A percentile compares a stretch with the other conserved stretches of the same genome.
Evolutionary conservation across 1,140 invertebrate species (phyloP).

Genomic region (Ceratina australensis): DNA sequence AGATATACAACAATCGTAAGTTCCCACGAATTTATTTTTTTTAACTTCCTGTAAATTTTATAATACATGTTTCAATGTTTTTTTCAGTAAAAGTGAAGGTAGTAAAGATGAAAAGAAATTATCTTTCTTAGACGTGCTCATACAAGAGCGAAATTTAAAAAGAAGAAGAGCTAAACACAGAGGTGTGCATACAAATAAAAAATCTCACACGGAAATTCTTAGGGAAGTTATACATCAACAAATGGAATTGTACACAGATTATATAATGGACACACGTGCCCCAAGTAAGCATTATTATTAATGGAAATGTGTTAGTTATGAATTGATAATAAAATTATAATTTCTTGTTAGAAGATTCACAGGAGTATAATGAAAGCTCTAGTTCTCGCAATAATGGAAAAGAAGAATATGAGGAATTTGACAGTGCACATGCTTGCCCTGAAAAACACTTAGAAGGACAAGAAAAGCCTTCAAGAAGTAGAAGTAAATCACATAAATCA

Average conservation of each 20-base stretch:
- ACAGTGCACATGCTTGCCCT: constrained; percentile 7
- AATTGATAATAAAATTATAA: not conserved
- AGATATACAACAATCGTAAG: constrained; percentile 72
- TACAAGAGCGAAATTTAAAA: constrained; percentile 83
- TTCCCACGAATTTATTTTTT: constrained; percentile 27
- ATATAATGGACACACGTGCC: constrained; percentile 50
- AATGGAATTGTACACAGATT: constrained; percentile 77
- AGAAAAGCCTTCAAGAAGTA: constrained; percentile 25
- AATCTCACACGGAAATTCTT: constrained; percentile 83
- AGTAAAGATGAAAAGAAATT: constrained; percentile 56
- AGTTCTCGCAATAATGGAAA: constrained; percentile 10
- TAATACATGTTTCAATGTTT: not conserved
- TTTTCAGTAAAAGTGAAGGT: constrained; percentile 58
- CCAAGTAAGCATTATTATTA: not conserved
- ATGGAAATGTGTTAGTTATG: not conserved
- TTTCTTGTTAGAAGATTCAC: not conserved
- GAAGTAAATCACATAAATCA: constrained; percentile 17
- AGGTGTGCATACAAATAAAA: constrained; percentile 83
- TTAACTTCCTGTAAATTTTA: not conserved
- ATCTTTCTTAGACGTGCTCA: constrained; percentile 79
- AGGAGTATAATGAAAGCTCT: not conserved
- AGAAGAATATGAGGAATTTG: not conserved
- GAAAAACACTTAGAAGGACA: constrained; percentile 17
- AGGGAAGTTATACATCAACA: constrained; percentile 84
- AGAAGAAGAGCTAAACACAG: constrained; percentile 83